Evolutionary conservation across 2,113 vertebrate genomes (phyloP).

Genomic region (Gallinago undulata): DNA sequence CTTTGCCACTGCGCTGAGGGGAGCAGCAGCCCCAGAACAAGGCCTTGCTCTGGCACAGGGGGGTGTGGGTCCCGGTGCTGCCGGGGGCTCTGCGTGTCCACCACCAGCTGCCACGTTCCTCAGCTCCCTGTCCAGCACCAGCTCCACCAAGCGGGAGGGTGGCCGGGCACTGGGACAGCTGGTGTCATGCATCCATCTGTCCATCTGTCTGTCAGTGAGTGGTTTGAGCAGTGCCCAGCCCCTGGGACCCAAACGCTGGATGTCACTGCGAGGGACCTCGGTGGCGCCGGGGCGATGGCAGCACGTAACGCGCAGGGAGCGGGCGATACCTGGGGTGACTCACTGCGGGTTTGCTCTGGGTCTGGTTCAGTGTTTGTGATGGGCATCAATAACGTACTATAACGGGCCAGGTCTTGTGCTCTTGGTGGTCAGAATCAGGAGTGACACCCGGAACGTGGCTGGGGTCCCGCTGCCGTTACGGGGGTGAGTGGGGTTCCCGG

Average conservation of each 20-base stretch:
- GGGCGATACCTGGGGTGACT: neutral
- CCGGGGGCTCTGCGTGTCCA: accelerated
- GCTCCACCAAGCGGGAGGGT: accelerated
- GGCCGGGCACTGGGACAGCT: too few species aligned
- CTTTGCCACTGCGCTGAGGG: neutral
- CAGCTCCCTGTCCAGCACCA: accelerated
- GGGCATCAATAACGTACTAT: accelerated
- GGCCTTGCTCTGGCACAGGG: accelerated
- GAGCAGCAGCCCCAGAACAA: neutral
- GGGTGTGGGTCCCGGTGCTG: accelerated
- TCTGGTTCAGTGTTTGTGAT: neutral
- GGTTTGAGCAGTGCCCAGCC: neutral
- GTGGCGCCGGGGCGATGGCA: accelerated
- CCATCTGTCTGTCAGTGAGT: neutral
- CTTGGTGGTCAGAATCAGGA: neutral
- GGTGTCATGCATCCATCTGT: accelerated
- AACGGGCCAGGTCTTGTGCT: neutral
- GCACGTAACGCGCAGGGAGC: accelerated
- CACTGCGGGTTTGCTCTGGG: neutral
- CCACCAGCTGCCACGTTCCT: accelerated
- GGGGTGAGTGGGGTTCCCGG: neutral
- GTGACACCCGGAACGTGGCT: neutral
- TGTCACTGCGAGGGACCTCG: neutral
- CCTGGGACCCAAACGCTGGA: neutral
- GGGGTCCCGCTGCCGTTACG: neutral